Evolutionary conservation across 2,888 invertebrate genomes (phyloP).

Genomic region (Xanthorhoe designata): DNA sequence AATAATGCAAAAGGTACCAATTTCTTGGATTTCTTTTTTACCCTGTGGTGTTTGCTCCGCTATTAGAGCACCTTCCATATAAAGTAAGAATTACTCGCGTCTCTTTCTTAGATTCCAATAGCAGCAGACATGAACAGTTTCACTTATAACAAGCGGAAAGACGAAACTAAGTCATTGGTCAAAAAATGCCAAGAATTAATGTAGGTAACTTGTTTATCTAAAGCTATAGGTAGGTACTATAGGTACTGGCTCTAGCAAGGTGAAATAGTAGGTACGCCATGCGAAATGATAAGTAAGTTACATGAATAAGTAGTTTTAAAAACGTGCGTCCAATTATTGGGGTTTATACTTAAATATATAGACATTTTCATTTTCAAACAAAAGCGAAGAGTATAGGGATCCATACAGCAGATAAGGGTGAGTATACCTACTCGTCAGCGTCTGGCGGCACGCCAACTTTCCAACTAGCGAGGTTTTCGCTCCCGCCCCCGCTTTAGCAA

Average conservation of each 20-base stretch:
- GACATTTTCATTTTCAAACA: constrained; percentile 41
- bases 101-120: neutral
- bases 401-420: constrained; percentile 62
- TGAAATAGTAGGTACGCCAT: neutral
- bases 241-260: neutral
- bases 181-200: neutral
- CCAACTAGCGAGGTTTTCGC: constrained; percentile 49
- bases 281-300: neutral
- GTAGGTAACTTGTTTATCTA: constrained; percentile 2
- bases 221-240: neutral
- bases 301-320: neutral
- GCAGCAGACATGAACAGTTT: neutral
- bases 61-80: constrained; percentile 40
- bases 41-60: constrained; percentile 40
- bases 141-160: neutral
- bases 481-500: constrained; percentile 50
- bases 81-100: constrained; percentile 27
- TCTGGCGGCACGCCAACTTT: constrained; percentile 67
- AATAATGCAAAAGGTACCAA: constrained; percentile 44
- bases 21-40: constrained; percentile 44
- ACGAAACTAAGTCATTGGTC: neutral
- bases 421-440: constrained; percentile 61
- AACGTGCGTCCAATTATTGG: constrained; percentile 8
- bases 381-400: constrained; percentile 60
- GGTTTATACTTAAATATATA: constrained; percentile 26